phyloP scores from a whole-genome alignment of 2,797 vertebrate genomes.

The Remorina albescens region DNA sequence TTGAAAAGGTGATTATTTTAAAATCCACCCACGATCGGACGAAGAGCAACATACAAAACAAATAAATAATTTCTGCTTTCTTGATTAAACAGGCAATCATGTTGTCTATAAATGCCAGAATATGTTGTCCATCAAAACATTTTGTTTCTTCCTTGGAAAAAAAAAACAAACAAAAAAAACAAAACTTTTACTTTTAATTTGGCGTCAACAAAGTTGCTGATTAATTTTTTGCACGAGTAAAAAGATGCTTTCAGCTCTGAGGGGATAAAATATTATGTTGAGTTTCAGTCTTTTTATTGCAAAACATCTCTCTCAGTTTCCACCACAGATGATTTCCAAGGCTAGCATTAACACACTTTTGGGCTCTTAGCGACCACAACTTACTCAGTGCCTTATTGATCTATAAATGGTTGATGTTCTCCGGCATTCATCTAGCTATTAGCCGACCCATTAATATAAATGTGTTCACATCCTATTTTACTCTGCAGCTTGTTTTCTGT shows the following conservation, averaged over 20 bases:
- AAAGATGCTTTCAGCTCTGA: background rate
- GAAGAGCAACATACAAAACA: background rate
- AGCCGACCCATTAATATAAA: conserved; percentile 55
- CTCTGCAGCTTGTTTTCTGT: conserved; percentile 21
- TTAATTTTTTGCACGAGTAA: background rate
- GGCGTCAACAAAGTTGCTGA: background rate
- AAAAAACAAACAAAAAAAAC: too few relatives aligned
- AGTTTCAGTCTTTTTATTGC: background rate
- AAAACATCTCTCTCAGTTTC: conserved; percentile 1
- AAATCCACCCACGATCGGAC: background rate
- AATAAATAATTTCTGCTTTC: background rate
- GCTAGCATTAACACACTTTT: conserved; percentile 9
- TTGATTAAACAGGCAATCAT: background rate
- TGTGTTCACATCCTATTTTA: conserved; percentile 22
- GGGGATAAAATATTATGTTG: too few relatives aligned
- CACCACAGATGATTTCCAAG: conserved; percentile 2
- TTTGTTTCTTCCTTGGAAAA: background rate
- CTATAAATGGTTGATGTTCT: conserved; percentile 46
- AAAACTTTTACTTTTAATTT: background rate
- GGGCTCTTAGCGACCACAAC: conserved; percentile 35
- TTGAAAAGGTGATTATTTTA: background rate
- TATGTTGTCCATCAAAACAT: background rate
- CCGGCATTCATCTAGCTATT: conserved; percentile 39
- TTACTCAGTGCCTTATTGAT: conserved; percentile 50
- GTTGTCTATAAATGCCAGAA: background rate